A percentile compares a stretch with the other conserved stretches of the same genome.
Evolutionary conservation across 64 coral and sea anemone genomes (phyloP).

Genomic region (Stichodactyla helianthus): DNA sequence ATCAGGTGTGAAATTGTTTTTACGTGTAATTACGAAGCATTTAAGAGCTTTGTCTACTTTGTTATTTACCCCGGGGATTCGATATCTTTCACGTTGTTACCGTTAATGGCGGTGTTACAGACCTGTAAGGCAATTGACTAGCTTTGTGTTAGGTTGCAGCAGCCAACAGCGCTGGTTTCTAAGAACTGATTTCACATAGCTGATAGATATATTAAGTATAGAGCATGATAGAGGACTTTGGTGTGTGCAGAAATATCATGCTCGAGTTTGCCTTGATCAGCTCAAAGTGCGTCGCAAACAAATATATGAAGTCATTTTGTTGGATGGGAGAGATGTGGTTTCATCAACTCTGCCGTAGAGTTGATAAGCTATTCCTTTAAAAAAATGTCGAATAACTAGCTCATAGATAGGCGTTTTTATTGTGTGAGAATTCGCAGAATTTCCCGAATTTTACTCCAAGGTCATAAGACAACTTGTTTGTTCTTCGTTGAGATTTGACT

Average conservation of each 20-base stretch:
- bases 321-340: background rate
- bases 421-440: too few species aligned
- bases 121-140: background rate
- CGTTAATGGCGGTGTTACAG: background rate
- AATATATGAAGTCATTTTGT: background rate
- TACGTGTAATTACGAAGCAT: constrained; percentile 21
- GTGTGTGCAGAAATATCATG: background rate
- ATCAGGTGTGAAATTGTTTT: constrained; percentile 29
- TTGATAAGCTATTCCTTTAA: too few species aligned
- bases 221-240: background rate
- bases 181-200: too few species aligned
- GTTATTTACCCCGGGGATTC: background rate
- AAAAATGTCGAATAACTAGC: too few species aligned
- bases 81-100: background rate
- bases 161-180: background rate
- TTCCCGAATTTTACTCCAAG: too few species aligned
- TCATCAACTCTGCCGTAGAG: too few species aligned
- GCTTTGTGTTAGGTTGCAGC: background rate
- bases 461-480: background rate
- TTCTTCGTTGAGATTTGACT: background rate
- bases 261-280: background rate
- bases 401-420: too few species aligned
- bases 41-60: constrained; percentile 19
- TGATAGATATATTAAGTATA: too few species aligned
- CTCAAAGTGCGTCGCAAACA: background rate